Percentiles rank a stretch among this genome's conserved stretches.
Evolutionary conservation across 1,140 invertebrate species (phyloP).

Genomic region (Trichoplusia ni): DNA sequence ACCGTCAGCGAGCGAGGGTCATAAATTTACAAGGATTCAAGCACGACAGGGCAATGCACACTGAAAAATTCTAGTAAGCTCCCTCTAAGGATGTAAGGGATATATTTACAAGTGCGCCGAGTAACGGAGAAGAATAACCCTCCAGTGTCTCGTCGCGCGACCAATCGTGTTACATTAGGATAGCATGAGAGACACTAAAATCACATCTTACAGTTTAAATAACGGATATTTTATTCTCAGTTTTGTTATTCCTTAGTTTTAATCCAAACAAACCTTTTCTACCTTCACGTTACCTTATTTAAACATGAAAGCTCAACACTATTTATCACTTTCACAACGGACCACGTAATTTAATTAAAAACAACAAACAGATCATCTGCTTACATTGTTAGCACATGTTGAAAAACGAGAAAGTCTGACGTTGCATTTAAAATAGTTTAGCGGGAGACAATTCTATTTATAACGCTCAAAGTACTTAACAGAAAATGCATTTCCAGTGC

Average conservation of each 20-base stretch:
- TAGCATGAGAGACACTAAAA: too few relatives aligned
- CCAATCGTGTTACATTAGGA: neutral
- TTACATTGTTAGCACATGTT: too few relatives aligned
- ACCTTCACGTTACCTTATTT: too few relatives aligned
- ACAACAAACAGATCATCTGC: too few relatives aligned
- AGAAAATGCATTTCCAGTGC: slow-evolving; percentile 18
- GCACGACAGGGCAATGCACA: slow-evolving; percentile 64
- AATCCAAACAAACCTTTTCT: too few relatives aligned
- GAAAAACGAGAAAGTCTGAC: neutral
- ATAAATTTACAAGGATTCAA: slow-evolving; percentile 76
- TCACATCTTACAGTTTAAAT: too few relatives aligned
- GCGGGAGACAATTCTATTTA: slow-evolving; percentile 9
- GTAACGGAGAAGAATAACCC: slow-evolving; percentile 2
- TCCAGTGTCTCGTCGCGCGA: neutral
- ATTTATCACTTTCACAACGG: too few relatives aligned
- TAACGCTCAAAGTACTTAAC: slow-evolving; percentile 20
- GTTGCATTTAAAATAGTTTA: neutral
- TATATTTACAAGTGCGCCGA: slow-evolving; percentile 34
- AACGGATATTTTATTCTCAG: too few relatives aligned
- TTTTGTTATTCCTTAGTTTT: too few relatives aligned
- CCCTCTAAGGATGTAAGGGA: slow-evolving; percentile 48
- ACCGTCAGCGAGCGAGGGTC: slow-evolving; percentile 53
- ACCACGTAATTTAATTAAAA: too few relatives aligned
- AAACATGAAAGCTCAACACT: too few relatives aligned
- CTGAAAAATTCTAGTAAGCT: slow-evolving; percentile 67